Percentiles rank a stretch among this genome's conserved stretches.
Conservation (phyloP, 2,113 vertebrate genomes). For the Hemiscyllium ocellatum region DNA sequence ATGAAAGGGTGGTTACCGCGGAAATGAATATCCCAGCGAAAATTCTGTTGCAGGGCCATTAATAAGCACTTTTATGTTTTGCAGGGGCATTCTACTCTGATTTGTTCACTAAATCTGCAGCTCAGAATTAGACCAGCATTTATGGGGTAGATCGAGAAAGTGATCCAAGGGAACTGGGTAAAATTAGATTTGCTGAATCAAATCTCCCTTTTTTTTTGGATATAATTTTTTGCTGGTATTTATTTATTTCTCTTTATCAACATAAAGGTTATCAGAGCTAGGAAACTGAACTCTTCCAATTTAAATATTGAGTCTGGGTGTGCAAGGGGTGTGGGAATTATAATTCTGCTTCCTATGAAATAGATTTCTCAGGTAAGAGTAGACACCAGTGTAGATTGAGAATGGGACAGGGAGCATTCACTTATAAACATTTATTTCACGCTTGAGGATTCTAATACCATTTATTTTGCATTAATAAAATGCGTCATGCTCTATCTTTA, state of each 20-base stretch:
- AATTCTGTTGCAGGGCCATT: neutral
- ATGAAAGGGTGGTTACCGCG: neutral
- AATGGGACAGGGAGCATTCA: neutral
- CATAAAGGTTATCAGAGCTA: neutral
- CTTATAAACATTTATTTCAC: neutral
- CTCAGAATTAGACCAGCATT: neutral
- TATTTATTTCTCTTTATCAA: neutral
- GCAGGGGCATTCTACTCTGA: neutral
- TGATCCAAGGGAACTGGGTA: neutral
- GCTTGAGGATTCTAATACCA: neutral
- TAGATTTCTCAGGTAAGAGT: neutral
- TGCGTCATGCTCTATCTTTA: neutral
- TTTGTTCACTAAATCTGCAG: neutral
- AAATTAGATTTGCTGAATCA: neutral
- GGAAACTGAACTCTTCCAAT: neutral
- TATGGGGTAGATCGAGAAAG: neutral
- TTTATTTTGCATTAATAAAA: neutral
- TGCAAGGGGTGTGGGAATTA: neutral
- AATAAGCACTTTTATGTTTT: neutral
- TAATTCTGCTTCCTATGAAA: neutral
- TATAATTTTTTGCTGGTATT: neutral
- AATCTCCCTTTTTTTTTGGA: neutral
- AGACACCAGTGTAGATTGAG: neutral
- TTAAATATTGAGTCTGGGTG: neutral
- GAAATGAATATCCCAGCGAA: constrained; percentile 13